Evolutionary conservation across 2,888 invertebrate species (phyloP), one percentile per base, ranked within the genome.

Genomic region (Callyntrura sp.): DNA sequence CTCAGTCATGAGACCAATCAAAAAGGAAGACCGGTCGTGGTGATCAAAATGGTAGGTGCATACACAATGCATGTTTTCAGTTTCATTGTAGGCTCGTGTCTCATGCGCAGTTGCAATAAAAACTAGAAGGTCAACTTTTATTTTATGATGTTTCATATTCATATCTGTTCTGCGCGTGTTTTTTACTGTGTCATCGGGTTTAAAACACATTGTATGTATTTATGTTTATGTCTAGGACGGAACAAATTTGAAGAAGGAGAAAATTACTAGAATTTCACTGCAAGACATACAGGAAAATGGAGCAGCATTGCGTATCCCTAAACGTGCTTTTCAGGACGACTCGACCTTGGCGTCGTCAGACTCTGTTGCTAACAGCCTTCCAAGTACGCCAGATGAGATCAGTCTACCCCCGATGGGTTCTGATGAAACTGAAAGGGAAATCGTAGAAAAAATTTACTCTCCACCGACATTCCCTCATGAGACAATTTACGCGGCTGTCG

Each of bases 161-260:
- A 28, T 81, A 43, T 81, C 23, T 57, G 17, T 57, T 17, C 35
- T 4, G 17, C 51, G 25, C 28, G 17, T 57, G 14, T 20, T 17
- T 35, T 81, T 45, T 25, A 76, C 48, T 76, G 51, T 83, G 48
- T 65, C 83, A 51, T 60, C 60, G 11, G 23, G 62, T 62, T 20
- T 25, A 20, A 62, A 25, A 23, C 14, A 28, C 28, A 60, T 28
- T 17, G 23, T 23, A 35, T 28, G 48, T 68, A n/a, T n/a, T 25
- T 17, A 51, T 57, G 62, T 62, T 11, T 62, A 28, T 28, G 12
- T 28, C 2, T 65, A 91, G 91, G 91, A 91, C 43, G 57, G 43
- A 76, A 88, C 88, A 48, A 91, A 90, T 17, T 35, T 81, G 8
- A 91, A 91, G 35, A 89, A 70, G 65, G 91, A 91, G 48, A 91